Conservation (phyloP, 30 jellyfish, hydroid and myxozoan species). For the Morbakka virulenta region DNA sequence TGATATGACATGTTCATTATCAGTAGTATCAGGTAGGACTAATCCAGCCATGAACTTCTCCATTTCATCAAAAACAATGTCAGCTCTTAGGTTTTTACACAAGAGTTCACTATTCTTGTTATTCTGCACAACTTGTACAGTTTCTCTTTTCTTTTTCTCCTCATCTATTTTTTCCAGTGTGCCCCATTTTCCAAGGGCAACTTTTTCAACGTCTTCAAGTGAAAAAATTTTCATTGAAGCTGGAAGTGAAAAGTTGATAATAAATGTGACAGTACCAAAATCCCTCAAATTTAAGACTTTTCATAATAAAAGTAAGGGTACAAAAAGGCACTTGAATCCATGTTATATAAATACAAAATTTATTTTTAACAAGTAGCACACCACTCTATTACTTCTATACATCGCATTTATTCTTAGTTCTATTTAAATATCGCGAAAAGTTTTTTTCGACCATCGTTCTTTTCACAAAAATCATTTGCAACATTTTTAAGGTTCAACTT, state of each 20-base stretch:
- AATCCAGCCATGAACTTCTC: background rate
- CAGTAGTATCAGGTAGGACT: background rate
- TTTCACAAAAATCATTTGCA: too few species aligned
- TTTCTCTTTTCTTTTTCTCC: background rate
- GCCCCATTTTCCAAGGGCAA: background rate
- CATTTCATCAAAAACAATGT: background rate
- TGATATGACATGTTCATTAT: background rate
- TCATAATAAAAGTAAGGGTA: too few species aligned
- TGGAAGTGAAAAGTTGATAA: background rate
- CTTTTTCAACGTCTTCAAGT: background rate
- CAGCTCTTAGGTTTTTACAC: background rate
- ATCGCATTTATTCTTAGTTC: too few species aligned
- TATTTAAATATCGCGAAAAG: too few species aligned
- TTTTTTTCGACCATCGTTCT: too few species aligned
- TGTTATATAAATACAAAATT: too few species aligned
- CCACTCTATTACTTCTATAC: too few species aligned
- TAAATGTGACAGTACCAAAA: too few species aligned
- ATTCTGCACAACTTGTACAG: background rate
- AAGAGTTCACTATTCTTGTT: background rate
- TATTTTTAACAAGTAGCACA: too few species aligned
- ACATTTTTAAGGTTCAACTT: too few species aligned
- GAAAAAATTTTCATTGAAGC: background rate
- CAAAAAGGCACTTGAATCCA: too few species aligned
- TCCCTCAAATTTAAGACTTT: too few species aligned
- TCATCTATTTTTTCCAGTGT: background rate